Percentiles rank a stretch among this genome's conserved stretches.
Conservation (phyloP, 2,888 invertebrate genomes). For the Plagodis pulveraria region DNA sequence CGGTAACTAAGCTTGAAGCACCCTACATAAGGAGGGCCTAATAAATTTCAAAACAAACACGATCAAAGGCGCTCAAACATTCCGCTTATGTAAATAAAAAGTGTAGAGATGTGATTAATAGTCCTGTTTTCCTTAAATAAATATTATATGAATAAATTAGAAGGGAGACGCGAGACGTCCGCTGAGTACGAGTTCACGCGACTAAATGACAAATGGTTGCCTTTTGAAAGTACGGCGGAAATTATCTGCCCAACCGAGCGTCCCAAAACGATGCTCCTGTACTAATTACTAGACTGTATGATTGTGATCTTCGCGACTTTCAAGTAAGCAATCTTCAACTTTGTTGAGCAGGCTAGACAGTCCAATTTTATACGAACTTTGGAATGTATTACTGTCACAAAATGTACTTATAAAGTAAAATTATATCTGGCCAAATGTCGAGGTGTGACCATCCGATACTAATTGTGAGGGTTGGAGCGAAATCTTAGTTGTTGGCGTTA, state of each 20-base stretch:
- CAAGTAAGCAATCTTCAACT: conserved; percentile 50
- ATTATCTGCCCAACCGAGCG: conserved; percentile 83
- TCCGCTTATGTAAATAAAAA: conserved; percentile 79
- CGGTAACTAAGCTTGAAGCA: conserved; percentile 51
- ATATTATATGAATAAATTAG: conserved; percentile 84
- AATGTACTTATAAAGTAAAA: conserved; percentile 82
- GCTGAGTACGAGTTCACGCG: conserved; percentile 73
- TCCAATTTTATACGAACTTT: conserved; percentile 45
- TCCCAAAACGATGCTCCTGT: conserved; percentile 73
- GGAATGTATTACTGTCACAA: conserved; percentile 73
- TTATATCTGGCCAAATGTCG: conserved; percentile 78
- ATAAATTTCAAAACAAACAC: conserved; percentile 69
- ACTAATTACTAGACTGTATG: conserved; percentile 83
- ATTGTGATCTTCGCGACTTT: conserved; percentile 69
- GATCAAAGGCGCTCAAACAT: conserved; percentile 74
- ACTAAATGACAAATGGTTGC: conserved; percentile 81
- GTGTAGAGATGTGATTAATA: conserved; percentile 82
- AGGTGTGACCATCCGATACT: conserved; percentile 83
- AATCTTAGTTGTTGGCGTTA: conserved; percentile 61
- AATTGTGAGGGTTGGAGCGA: conserved; percentile 74
- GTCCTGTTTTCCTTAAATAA: conserved; percentile 83
- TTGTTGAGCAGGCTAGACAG: conserved; percentile 46
- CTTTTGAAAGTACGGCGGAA: conserved; percentile 83
- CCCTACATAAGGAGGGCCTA: conserved; percentile 57
- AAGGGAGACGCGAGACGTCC: conserved; percentile 74